A percentile compares a stretch with the other conserved stretches of the same genome.
Evolutionary conservation across 1,140 invertebrate species (phyloP).

Genomic region (Calliphora vicina): DNA sequence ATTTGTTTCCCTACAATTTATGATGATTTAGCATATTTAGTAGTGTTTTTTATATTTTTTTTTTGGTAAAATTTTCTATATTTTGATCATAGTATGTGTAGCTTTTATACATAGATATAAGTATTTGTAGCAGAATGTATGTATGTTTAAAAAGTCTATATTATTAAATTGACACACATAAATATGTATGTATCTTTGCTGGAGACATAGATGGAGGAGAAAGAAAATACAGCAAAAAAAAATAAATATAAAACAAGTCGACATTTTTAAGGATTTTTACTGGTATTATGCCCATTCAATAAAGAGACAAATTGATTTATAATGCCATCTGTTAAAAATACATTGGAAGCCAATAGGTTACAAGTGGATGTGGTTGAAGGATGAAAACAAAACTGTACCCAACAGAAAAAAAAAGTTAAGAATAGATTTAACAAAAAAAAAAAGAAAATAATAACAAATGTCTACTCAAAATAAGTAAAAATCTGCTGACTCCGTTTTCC

Average conservation of each 20-base stretch:
- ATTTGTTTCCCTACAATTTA: constrained; percentile 10
- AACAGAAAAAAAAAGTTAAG: background rate
- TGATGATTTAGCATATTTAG: constrained; percentile 25
- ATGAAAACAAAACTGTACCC: background rate
- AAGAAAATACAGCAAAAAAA: background rate
- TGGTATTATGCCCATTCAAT: background rate
- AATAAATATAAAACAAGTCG: background rate
- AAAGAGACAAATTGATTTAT: constrained; percentile 31
- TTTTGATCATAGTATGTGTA: background rate
- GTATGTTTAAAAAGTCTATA: background rate
- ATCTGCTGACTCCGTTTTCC: background rate
- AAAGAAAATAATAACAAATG: background rate
- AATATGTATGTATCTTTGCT: background rate
- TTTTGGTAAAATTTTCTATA: background rate
- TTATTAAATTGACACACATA: constrained; percentile 33
- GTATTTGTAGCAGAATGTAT: too few relatives aligned
- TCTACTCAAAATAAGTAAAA: background rate
- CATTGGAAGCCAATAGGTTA: constrained; percentile 22
- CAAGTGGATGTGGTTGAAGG: background rate
- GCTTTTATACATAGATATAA: too few relatives aligned
- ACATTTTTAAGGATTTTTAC: constrained; percentile 26
- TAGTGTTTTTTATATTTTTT: background rate
- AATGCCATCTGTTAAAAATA: constrained; percentile 16
- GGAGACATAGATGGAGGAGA: background rate
- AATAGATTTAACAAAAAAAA: background rate